Conservation (phyloP, 1,140 invertebrate species). For the Globodera ellingtonae region DNA sequence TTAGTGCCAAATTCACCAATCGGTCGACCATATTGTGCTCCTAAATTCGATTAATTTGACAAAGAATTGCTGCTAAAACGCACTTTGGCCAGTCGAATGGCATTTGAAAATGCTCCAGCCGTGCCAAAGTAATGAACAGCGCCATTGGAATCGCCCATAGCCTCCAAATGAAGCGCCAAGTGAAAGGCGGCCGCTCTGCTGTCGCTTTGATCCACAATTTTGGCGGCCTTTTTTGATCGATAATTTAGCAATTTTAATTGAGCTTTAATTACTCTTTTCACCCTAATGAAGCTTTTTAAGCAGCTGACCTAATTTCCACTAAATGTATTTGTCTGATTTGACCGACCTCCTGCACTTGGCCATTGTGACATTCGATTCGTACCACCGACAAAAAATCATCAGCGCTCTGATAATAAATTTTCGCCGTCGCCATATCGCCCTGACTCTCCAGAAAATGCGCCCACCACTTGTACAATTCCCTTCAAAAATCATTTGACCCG, state of each 20-base stretch:
- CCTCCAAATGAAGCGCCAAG: slow-evolving; percentile 86
- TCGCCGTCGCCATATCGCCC: slow-evolving; percentile 85
- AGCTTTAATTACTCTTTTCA: neutral
- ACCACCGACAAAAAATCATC: slow-evolving; percentile 80
- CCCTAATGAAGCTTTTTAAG: neutral
- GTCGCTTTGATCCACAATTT: slow-evolving; percentile 76
- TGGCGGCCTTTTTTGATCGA: slow-evolving; percentile 67
- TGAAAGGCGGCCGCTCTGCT: slow-evolving; percentile 83
- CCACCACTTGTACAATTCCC: slow-evolving; percentile 83
- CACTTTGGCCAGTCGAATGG: slow-evolving; percentile 83
- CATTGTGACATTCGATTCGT: slow-evolving; percentile 82
- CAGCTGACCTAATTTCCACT: neutral
- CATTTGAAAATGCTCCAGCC: slow-evolving; percentile 82
- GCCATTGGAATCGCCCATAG: slow-evolving; percentile 78
- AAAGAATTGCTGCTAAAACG: slow-evolving; percentile 16
- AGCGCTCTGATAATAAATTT: slow-evolving; percentile 84
- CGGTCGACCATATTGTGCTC: slow-evolving; percentile 81
- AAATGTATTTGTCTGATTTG: neutral
- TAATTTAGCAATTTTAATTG: slow-evolving; percentile 61
- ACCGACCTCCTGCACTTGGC: slow-evolving; percentile 76
- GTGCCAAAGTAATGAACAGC: slow-evolving; percentile 81
- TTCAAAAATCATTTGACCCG: slow-evolving; percentile 2
- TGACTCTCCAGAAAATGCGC: slow-evolving; percentile 93
- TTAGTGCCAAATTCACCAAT: slow-evolving; percentile 80
- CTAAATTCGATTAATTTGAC: slow-evolving; percentile 58